Evolutionary conservation across 2,888 invertebrate genomes (phyloP).

Genomic region (Caenorhabditis auriculariae): DNA sequence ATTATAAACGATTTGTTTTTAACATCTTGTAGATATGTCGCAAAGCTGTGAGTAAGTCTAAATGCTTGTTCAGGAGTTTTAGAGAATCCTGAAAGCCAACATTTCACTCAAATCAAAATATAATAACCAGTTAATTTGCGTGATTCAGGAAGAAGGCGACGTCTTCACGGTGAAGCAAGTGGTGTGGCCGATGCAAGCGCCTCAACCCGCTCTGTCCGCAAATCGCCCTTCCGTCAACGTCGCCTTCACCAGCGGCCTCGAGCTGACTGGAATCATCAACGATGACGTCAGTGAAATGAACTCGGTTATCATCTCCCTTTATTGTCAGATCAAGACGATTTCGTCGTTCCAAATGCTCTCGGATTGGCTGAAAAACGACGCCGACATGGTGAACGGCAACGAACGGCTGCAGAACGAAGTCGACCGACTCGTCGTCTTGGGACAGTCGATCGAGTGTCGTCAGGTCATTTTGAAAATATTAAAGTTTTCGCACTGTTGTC

Average conservation of each 20-base stretch:
- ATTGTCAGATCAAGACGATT: slow-evolving; percentile 19
- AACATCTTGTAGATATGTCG: too few relatives aligned
- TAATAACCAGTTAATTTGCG: not conserved
- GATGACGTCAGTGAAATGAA: slow-evolving; percentile 17
- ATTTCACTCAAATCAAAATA: not conserved
- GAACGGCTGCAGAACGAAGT: slow-evolving; percentile 4
- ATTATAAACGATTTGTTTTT: too few relatives aligned
- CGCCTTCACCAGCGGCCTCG: slow-evolving; percentile 36
- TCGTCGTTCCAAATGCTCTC: slow-evolving; percentile 21
- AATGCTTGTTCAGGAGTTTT: not conserved
- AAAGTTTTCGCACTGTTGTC: too few relatives aligned
- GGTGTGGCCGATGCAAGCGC: slow-evolving; percentile 21
- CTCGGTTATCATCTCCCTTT: not conserved
- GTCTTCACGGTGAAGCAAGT: slow-evolving; percentile 25
- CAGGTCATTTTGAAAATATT: too few relatives aligned
- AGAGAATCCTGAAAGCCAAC: not conserved
- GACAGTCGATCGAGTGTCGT: slow-evolving; percentile 17
- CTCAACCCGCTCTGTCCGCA: slow-evolving; percentile 4
- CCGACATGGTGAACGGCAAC: slow-evolving; percentile 1
- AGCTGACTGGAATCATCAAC: slow-evolving; percentile 22
- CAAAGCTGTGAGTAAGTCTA: too few relatives aligned
- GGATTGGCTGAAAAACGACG: slow-evolving; percentile 27
- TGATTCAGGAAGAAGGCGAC: slow-evolving; percentile 20
- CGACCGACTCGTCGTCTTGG: slow-evolving; percentile 20
- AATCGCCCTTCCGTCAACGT: slow-evolving; percentile 3